phyloP scores from a whole-genome alignment of 2,888 invertebrate species.

The Archips crataeganus region DNA sequence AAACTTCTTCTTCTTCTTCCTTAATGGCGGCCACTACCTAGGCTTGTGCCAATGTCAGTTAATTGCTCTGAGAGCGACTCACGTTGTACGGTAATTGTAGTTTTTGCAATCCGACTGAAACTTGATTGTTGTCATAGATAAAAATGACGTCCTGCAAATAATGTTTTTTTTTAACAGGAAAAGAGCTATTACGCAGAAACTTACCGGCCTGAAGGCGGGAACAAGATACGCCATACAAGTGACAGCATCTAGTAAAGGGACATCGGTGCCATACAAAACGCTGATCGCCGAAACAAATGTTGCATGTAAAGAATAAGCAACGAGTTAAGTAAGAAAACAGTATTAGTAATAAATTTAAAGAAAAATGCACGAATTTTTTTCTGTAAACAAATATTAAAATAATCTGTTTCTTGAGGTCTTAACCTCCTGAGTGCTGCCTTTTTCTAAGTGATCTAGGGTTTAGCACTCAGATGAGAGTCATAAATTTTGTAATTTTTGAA shows the following conservation, averaged over 20 bases:
- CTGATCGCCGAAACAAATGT: conserved; percentile 72
- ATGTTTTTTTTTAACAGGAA: conserved; percentile 57
- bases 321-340: background rate
- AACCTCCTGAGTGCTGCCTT: too few species aligned
- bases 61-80: too few species aligned
- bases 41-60: too few species aligned
- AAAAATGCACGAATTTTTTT: background rate
- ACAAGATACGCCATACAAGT: conserved; percentile 77
- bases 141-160: background rate
- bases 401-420: too few species aligned
- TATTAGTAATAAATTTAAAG: background rate
- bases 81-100: too few species aligned
- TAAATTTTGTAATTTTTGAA: too few species aligned
- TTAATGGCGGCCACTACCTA: too few species aligned
- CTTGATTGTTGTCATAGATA: background rate
- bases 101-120: too few species aligned
- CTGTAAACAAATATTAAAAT: too few species aligned
- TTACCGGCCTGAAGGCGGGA: conserved; percentile 68
- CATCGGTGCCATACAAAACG: conserved; percentile 70
- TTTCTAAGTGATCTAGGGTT: too few species aligned
- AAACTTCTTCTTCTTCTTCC: too few species aligned
- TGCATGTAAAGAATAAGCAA: background rate
- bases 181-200: conserved; percentile 71
- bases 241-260: conserved; percentile 68
- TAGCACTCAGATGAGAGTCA: too few species aligned